phyloP scores from a whole-genome alignment of 1,140 invertebrate genomes.

The Drosophila grimshawi region DNA sequence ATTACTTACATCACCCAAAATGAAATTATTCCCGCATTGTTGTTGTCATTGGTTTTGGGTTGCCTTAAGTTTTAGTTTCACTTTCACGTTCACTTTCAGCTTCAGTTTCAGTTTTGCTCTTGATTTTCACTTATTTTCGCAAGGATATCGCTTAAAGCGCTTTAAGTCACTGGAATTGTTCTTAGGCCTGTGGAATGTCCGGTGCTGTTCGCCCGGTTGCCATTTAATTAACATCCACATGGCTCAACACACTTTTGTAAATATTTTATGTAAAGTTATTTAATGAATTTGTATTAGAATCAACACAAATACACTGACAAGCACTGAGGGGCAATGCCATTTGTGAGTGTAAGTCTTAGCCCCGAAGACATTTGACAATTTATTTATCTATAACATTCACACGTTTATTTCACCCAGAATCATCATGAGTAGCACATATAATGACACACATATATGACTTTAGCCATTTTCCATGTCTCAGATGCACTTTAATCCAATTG shows the following conservation, averaged over 20 bases:
- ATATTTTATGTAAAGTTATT: slow-evolving; percentile 46
- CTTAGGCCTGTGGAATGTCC: background rate
- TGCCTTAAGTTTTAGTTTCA: background rate
- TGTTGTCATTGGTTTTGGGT: slow-evolving; percentile 4
- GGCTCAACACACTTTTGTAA: slow-evolving; percentile 22
- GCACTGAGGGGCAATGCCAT: background rate
- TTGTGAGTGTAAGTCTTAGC: background rate
- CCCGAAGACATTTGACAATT: slow-evolving; percentile 6
- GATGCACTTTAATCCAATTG: background rate
- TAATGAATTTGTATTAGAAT: slow-evolving; percentile 59
- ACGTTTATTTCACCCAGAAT: too few relatives aligned
- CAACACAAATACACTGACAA: background rate
- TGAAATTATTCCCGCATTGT: slow-evolving; percentile 15
- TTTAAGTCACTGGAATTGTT: background rate
- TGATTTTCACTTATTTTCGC: background rate
- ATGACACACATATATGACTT: too few relatives aligned
- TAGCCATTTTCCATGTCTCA: background rate
- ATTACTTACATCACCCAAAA: slow-evolving; percentile 6
- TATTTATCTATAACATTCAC: background rate
- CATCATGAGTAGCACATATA: too few relatives aligned
- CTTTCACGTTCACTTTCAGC: background rate
- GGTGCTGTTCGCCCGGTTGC: background rate
- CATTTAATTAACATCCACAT: background rate
- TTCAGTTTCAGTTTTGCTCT: background rate
- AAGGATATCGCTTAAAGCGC: slow-evolving; percentile 1